A percentile compares a stretch with the other conserved stretches of the same genome.
These are phyloP conservation scores for Drosophila leontia DNA, from an alignment of 1,140 invertebrate species.

Conservation along the genomic window DNA sequence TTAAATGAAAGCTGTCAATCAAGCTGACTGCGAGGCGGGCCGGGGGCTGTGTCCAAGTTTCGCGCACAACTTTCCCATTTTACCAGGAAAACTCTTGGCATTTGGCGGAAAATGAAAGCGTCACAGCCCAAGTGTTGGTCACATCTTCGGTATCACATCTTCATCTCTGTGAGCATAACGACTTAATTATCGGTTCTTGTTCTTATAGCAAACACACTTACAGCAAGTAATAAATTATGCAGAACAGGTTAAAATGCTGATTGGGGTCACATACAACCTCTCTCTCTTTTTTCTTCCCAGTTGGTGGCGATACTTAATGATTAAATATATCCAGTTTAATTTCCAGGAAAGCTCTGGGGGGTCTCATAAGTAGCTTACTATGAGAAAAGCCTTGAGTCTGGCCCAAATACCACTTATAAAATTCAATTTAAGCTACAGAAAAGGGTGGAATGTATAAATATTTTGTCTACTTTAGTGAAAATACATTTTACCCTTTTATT, in stretches of 20 bases:
- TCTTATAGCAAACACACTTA: conserved; percentile 25
- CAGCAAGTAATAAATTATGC: conserved; percentile 70
- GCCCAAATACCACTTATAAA: not conserved
- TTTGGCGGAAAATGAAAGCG: conserved; percentile 73
- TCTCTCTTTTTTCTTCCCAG: not conserved
- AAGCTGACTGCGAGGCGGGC: conserved; percentile 63
- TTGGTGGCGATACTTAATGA: conserved; percentile 46
- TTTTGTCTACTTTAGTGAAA: not conserved
- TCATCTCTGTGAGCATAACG: conserved; percentile 28
- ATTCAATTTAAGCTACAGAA: not conserved
- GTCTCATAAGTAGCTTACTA: conserved; percentile 8
- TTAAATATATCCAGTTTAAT: conserved; percentile 33
- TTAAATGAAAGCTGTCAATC: conserved; percentile 83
- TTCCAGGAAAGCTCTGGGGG: conserved; percentile 8
- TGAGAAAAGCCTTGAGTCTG: not conserved
- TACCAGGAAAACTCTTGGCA: conserved; percentile 66
- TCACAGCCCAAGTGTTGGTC: conserved; percentile 29
- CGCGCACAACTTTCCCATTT: conserved; percentile 75
- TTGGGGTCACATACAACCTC: conserved; percentile 51
- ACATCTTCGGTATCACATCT: conserved; percentile 9
- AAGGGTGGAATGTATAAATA: not conserved
- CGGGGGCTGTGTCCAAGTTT: conserved; percentile 32
- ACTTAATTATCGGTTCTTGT: conserved; percentile 53
- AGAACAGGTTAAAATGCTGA: conserved; percentile 62
- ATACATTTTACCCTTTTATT: not conserved